Conservation (phyloP, 2,797 vertebrate genomes). For the Limosa lapponica region DNA sequence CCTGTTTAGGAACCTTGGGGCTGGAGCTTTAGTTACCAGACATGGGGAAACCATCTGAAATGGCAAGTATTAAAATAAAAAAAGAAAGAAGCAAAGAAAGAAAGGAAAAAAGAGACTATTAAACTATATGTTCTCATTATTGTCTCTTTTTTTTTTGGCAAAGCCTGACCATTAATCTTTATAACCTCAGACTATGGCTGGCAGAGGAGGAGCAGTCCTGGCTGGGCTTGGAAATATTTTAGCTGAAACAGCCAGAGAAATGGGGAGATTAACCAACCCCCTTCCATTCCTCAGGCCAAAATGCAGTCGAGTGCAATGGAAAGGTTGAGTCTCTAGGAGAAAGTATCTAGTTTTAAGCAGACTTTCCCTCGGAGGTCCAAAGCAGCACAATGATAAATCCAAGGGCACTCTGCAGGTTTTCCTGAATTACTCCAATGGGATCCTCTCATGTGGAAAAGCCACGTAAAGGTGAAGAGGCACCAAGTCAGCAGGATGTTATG, state of each 20-base stretch:
- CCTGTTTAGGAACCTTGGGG: background rate
- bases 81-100: background rate
- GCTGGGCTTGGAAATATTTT: conserved; percentile 1
- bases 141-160: background rate
- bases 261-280: background rate
- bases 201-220: background rate
- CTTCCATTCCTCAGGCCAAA: background rate
- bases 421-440: background rate
- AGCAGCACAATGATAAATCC: background rate
- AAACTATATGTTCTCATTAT: background rate
- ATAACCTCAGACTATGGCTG: background rate
- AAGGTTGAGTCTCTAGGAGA: background rate
- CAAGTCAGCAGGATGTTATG: background rate
- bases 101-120: background rate
- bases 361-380: background rate
- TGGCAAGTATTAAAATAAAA: background rate
- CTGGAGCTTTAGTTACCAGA: background rate
- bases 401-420: background rate
- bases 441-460: background rate
- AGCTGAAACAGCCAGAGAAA: background rate
- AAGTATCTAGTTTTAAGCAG: background rate
- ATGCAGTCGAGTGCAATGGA: background rate
- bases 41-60: background rate
- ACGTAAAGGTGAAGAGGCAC: background rate
- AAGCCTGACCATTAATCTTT: background rate